phyloP scores from a whole-genome alignment of 2,113 vertebrate genomes.

The Pteronura brasiliensis region DNA sequence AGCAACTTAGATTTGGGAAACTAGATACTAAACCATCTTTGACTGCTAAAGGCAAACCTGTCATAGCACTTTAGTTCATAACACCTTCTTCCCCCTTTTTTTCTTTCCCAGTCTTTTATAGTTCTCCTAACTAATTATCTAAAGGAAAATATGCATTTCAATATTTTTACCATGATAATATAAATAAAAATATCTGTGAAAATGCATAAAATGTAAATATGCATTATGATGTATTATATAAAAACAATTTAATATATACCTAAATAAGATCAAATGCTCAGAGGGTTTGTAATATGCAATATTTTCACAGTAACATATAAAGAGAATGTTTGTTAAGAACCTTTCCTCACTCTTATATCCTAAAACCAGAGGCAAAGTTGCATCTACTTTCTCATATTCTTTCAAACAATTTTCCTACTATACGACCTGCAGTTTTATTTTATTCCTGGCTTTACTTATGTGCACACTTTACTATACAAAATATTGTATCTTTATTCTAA shows the following conservation, averaged over 20 bases:
- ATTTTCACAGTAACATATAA: neutral
- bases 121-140: neutral
- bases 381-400: neutral
- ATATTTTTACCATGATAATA: neutral
- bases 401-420: neutral
- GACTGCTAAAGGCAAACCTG: neutral
- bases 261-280: neutral
- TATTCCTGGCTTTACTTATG: neutral
- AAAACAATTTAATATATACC: neutral
- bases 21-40: neutral
- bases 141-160: neutral
- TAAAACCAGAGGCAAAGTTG: neutral
- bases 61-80: fast-evolving
- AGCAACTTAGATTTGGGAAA: neutral
- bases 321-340: neutral
- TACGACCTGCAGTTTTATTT: neutral
- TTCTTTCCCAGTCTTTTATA: neutral
- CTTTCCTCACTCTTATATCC: neutral
- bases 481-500: neutral
- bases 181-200: neutral
- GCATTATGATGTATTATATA: neutral
- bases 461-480: neutral
- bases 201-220: neutral
- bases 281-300: neutral
- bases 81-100: neutral